Evolutionary conservation across 92 coral and sea anemone genomes (phyloP).

Genomic region (Isaurus tuberculatus): DNA sequence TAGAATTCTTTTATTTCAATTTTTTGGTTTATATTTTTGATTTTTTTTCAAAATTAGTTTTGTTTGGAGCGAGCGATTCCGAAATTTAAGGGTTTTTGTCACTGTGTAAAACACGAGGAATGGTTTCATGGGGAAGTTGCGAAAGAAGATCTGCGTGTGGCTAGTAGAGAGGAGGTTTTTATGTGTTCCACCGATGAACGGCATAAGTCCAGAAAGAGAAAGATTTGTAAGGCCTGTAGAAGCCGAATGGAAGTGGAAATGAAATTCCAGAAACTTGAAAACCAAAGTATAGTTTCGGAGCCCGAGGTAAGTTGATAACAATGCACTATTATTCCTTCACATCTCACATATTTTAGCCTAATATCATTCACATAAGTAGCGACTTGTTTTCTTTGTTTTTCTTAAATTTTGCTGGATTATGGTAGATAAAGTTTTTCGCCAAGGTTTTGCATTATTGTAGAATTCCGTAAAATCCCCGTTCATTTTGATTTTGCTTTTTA

Average conservation of each 20-base stretch:
- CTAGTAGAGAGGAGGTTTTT: neutral
- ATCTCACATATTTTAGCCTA: neutral
- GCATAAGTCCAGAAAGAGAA: neutral
- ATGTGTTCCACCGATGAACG: neutral
- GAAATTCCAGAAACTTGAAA: conserved; percentile 26
- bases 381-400: conserved; percentile 4
- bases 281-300: neutral
- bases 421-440: neutral
- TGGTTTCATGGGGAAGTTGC: conserved; percentile 9
- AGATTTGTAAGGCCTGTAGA: conserved; percentile 22
- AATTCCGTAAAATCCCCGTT: conserved; percentile 8
- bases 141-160: neutral
- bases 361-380: conserved; percentile 14
- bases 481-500: conserved; percentile 10
- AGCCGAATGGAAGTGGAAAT: neutral
- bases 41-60: neutral
- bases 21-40: neutral
- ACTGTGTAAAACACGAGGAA: conserved; percentile 26
- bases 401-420: conserved; percentile 14
- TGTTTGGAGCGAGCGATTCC: neutral
- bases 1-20: neutral
- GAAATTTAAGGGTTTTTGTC: neutral
- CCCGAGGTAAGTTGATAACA: neutral
- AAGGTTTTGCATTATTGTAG: neutral
- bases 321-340: neutral